These are phyloP conservation scores for Omphaloscelis lunosa DNA, from an alignment of 2,888 invertebrate genomes.

Conservation along the genomic window DNA sequence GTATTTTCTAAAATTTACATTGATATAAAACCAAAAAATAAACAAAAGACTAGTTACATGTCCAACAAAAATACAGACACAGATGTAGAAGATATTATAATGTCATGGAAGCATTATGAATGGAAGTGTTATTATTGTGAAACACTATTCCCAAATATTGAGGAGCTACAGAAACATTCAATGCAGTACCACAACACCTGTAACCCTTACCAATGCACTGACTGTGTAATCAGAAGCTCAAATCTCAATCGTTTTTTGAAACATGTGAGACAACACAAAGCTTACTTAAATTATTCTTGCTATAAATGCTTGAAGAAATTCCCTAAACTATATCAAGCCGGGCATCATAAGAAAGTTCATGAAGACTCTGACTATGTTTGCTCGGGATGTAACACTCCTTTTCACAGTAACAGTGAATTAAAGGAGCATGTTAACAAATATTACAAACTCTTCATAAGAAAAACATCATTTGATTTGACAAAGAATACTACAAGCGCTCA, in stretches of 20 bases:
- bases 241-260: constrained; percentile 75
- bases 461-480: constrained; percentile 59
- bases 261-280: constrained; percentile 91
- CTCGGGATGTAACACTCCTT: constrained; percentile 77
- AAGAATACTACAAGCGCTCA: constrained; percentile 75
- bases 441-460: constrained; percentile 58
- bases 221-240: constrained; percentile 86
- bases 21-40: background rate
- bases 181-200: constrained; percentile 90
- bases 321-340: constrained; percentile 61
- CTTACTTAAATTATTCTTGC: constrained; percentile 88
- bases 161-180: constrained; percentile 90
- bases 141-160: constrained; percentile 75
- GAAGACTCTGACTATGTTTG: constrained; percentile 71
- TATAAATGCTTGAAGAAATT: constrained; percentile 77
- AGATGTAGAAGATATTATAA: constrained; percentile 72
- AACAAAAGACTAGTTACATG: background rate
- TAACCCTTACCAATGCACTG: constrained; percentile 92
- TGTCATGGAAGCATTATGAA: constrained; percentile 79
- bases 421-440: constrained; percentile 72
- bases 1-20: background rate
- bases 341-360: constrained; percentile 70
- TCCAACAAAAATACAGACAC: constrained; percentile 41
- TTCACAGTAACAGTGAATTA: constrained; percentile 70
- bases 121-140: constrained; percentile 82